Evolutionary conservation across 2,113 vertebrate genomes (phyloP).

Genomic region (Alouatta palliata): DNA sequence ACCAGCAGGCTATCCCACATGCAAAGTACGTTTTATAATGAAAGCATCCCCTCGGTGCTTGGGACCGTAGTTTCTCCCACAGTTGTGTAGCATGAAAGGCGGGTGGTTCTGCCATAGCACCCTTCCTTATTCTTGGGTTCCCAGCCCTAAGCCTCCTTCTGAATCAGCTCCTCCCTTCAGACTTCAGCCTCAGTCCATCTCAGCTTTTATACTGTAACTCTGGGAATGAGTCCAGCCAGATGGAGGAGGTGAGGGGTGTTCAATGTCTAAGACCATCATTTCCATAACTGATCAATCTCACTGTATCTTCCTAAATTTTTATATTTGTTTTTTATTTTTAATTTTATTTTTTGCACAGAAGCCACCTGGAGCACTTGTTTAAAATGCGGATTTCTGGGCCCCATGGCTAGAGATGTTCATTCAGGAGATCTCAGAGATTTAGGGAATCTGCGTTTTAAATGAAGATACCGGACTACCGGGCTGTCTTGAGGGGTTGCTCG

Average conservation of each 20-base stretch:
- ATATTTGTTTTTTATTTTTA: background rate
- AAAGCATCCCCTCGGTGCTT: background rate
- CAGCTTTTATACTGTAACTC: fast-evolving
- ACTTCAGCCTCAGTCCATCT: fast-evolving
- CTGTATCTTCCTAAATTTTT: background rate
- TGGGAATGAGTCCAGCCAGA: background rate
- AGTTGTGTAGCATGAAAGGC: background rate
- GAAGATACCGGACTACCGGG: background rate
- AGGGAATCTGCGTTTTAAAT: fast-evolving
- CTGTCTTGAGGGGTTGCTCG: fast-evolving
- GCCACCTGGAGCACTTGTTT: fast-evolving
- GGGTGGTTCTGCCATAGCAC: fast-evolving
- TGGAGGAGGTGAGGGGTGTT: background rate
- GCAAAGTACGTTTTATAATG: background rate
- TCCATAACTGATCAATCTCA: fast-evolving
- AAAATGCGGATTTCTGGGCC: background rate
- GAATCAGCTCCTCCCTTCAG: background rate
- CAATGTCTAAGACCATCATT: background rate
- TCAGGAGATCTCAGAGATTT: no score
- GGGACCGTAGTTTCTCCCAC: no score
- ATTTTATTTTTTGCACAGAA: background rate
- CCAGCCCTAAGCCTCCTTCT: background rate
- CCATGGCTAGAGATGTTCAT: background rate
- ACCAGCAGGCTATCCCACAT: fast-evolving
- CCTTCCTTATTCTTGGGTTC: background rate